Conservation (phyloP, 2,113 vertebrate species). For the Barnardius zonarius region DNA sequence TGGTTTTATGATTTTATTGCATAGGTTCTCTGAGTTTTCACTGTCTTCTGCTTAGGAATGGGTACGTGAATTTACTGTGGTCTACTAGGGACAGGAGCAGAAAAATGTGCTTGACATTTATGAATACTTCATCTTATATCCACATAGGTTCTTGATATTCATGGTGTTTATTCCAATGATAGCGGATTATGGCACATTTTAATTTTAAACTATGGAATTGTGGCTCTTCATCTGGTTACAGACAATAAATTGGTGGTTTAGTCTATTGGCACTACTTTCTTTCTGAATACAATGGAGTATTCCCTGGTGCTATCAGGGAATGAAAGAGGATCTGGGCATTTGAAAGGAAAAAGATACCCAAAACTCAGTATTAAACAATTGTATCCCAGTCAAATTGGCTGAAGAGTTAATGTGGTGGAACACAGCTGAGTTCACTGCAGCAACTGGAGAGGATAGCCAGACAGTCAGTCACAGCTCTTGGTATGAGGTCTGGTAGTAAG, state of each 20-base stretch:
- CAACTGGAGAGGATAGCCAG: neutral
- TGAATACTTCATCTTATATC: neutral
- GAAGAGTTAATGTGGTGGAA: neutral
- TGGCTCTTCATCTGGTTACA: neutral
- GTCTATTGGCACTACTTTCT: neutral
- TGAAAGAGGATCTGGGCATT: neutral
- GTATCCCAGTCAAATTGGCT: neutral
- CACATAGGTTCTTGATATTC: neutral
- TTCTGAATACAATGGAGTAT: neutral
- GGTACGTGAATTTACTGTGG: neutral
- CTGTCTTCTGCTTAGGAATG: neutral
- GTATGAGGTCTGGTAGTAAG: neutral
- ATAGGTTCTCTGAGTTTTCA: neutral
- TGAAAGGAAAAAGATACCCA: neutral
- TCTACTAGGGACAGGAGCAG: neutral
- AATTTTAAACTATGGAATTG: neutral
- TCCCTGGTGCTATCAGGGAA: neutral
- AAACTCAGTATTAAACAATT: neutral
- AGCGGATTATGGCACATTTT: neutral
- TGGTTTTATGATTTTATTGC: neutral
- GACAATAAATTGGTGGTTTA: neutral
- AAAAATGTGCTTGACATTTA: neutral
- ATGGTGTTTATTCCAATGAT: rapidly evolving
- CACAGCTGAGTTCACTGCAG: neutral
- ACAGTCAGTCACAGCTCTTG: neutral